These are phyloP conservation scores for Mugil cephalus DNA, from an alignment of 2,113 vertebrate species.

Conservation along the genomic window DNA sequence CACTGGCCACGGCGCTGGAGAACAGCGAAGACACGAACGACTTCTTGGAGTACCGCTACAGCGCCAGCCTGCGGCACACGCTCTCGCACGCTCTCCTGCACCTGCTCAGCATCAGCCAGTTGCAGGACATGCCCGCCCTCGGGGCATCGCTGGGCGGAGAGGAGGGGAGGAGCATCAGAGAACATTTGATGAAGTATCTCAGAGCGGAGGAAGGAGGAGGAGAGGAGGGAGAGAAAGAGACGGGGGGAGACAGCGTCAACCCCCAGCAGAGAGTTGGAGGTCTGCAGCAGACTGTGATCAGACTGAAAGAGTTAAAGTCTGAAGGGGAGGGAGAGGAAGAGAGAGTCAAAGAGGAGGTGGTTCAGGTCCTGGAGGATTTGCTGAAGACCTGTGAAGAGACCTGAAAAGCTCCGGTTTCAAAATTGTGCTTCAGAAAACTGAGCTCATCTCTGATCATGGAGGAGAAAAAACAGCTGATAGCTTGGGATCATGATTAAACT, in stretches of 20 bases:
- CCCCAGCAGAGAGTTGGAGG: conserved; percentile 76
- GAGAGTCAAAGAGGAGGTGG: conserved; percentile 55
- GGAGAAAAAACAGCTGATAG: background rate
- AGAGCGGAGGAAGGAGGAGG: conserved; percentile 70
- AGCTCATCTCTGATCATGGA: background rate
- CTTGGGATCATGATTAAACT: too few species aligned
- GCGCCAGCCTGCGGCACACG: conserved; percentile 90
- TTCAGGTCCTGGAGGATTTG: conserved; percentile 85
- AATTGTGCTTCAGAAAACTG: background rate
- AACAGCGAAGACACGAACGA: conserved; percentile 92
- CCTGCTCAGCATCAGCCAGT: conserved; percentile 84
- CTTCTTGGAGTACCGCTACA: conserved; percentile 96
- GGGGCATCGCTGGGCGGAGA: conserved; percentile 65
- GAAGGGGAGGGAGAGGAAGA: conserved; percentile 44
- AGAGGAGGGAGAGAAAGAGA: conserved; percentile 68
- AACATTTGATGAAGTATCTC: conserved; percentile 87
- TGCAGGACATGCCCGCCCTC: conserved; percentile 84
- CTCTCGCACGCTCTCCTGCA: conserved; percentile 92
- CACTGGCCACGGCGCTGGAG: conserved; percentile 89
- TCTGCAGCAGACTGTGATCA: conserved; percentile 80
- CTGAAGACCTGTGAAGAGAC: conserved; percentile 75
- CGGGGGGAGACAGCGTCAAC: conserved; percentile 38
- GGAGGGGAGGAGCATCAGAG: conserved; percentile 74
- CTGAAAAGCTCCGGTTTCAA: conserved; percentile 11
- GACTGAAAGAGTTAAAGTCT: conserved; percentile 76